Base-by-base conservation (phyloP, 2,888 invertebrate genomes). In the Ptycholaimellus sp. region DNA sequence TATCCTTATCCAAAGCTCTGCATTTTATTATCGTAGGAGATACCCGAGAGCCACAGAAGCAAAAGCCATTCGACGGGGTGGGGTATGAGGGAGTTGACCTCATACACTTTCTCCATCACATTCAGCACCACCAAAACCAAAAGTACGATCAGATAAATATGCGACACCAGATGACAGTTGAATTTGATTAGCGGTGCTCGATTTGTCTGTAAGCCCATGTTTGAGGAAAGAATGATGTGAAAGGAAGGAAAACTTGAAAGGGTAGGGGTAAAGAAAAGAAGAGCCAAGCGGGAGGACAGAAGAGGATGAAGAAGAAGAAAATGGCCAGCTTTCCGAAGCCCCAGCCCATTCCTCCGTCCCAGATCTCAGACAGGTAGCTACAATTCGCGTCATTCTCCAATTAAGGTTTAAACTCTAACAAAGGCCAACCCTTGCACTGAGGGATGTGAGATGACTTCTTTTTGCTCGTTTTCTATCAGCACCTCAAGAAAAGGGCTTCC, bases 181-280 rank as follows among this genome's bases (percentile, higher is more conserved):
- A 96, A 99, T 66, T 96, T 96, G 57, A 99, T 87, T 57, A 96
- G 87, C 40, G 96, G 96, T 54, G 93, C 82, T 69, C 87, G 82
- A 68, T 85, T 81, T 66, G n/a, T n/a, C n/a, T n/a, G n/a, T n/a
- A n/a, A n/a, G n/a, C n/a, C n/a, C n/a, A n/a, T n/a, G n/a, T n/a
- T n/a, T n/a, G n/a, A n/a, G n/a, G n/a, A n/a, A n/a, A n/a, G n/a
- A n/a, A n/a, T n/a, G n/a, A n/a, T n/a, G n/a, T n/a, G n/a, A n/a
- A n/a, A n/a, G n/a, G n/a, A n/a, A n/a, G n/a, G n/a, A n/a, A n/a
- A n/a, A n/a, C n/a, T n/a, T n/a, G n/a, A n/a, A n/a, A n/a, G 38
- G 54, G 49, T 35, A 54, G 35, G 1, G 54, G 54, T 19, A 54
- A 38, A 4, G 53, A 53, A 40, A 54, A 54, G 39, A 54, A 53